Conservation (phyloP, 2,797 vertebrate genomes). For the Lates japonicus region DNA sequence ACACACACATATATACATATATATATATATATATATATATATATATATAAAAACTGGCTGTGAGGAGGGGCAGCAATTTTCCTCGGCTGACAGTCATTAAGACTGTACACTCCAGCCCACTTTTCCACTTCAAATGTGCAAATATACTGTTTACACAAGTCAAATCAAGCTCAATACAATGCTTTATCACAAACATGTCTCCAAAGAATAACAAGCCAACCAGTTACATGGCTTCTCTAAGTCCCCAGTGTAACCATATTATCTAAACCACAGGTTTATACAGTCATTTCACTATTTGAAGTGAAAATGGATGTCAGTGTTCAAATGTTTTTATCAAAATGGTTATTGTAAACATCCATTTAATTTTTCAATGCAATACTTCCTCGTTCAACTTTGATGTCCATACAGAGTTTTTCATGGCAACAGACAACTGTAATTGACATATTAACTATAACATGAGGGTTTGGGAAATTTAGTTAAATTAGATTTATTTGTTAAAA, state of each 20-base stretch:
- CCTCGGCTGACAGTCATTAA: neutral
- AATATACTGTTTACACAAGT: slow-evolving; percentile 2
- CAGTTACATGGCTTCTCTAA: neutral
- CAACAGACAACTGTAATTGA: neutral
- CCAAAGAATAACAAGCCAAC: neutral
- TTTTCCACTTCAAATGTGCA: neutral
- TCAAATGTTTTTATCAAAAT: neutral
- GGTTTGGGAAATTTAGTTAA: too few species aligned
- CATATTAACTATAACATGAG: neutral
- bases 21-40: too few species aligned
- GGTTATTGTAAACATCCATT: neutral
- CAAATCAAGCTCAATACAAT: neutral
- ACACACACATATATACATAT: too few species aligned
- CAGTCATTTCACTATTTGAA: slow-evolving; percentile 1
- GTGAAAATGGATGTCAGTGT: slow-evolving; percentile 4
- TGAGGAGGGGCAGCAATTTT: neutral
- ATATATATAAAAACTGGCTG: neutral
- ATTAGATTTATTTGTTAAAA: too few species aligned
- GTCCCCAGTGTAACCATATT: neutral
- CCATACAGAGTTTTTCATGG: neutral
- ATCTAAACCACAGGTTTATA: slow-evolving; percentile 3
- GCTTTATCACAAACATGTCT: neutral
- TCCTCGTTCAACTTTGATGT: neutral
- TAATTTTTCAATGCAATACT: neutral
- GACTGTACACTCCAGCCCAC: neutral